phyloP scores from a whole-genome alignment of 2,113 vertebrate species.

The Malurus melanocephalus region DNA sequence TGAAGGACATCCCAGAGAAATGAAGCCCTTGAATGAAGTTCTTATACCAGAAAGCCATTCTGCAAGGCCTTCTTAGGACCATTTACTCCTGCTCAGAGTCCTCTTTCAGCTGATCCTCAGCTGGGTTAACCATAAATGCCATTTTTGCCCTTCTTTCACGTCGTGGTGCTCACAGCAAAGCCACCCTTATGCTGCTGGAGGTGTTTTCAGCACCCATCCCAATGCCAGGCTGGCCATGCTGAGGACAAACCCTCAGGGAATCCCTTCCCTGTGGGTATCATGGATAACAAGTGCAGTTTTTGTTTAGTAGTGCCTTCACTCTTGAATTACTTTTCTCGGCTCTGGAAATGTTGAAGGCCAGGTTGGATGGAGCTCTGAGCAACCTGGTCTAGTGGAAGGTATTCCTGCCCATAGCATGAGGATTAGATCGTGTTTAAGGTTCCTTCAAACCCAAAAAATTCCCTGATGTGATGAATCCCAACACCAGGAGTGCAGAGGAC shows the following conservation, averaged over 20 bases:
- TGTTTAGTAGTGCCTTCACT: not conserved
- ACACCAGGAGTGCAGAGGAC: not conserved
- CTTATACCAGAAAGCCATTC: not conserved
- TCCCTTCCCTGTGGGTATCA: not conserved
- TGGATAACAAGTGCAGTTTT: not conserved
- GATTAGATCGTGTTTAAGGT: not conserved
- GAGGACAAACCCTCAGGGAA: not conserved
- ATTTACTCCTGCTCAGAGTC: not conserved
- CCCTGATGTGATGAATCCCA: not conserved
- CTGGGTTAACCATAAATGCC: not conserved
- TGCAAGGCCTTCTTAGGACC: not conserved
- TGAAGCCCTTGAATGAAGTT: not conserved
- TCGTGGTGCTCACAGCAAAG: not conserved
- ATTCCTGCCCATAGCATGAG: not conserved
- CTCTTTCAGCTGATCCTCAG: not conserved
- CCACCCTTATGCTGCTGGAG: not conserved
- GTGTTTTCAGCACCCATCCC: not conserved
- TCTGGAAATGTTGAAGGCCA: not conserved
- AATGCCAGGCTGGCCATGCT: not conserved
- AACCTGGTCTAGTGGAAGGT: not conserved
- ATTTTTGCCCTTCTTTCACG: not conserved
- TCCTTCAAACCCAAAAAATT: not conserved
- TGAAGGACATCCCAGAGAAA: not conserved
- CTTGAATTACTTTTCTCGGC: not conserved
- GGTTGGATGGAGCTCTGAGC: not conserved